These are phyloP conservation scores for Cryptomyrus ogoouensis DNA, from an alignment of 2,113 vertebrate genomes.

Conservation along the genomic window DNA sequence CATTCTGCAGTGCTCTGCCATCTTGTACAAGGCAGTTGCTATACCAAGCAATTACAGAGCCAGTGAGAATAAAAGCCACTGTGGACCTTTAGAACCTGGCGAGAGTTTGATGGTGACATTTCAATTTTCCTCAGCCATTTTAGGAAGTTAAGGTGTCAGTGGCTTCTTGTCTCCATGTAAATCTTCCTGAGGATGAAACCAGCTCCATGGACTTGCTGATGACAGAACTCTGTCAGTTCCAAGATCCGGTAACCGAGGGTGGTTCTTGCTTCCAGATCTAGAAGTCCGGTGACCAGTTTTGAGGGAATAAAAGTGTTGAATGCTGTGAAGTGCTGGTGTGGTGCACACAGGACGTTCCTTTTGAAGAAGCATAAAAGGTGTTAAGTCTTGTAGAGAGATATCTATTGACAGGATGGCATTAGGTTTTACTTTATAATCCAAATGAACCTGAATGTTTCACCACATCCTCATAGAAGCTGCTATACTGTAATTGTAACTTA, in stretches of 20 bases:
- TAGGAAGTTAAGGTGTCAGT: neutral
- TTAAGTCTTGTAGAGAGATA: neutral
- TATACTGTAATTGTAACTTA: neutral
- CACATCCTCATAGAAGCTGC: neutral
- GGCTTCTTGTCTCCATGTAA: neutral
- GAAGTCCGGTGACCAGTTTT: neutral
- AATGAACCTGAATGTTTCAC: neutral
- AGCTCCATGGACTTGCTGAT: neutral
- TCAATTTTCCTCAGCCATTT: conserved; percentile 1
- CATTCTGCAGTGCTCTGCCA: neutral
- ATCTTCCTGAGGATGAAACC: neutral
- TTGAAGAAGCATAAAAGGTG: neutral
- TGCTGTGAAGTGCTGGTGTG: neutral
- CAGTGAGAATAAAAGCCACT: neutral
- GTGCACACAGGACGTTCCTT: neutral
- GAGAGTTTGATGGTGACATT: neutral
- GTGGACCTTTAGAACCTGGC: neutral
- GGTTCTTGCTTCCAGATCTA: neutral
- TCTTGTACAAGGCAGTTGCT: neutral
- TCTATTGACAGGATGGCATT: neutral
- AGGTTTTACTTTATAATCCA: neutral
- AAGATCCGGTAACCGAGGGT: neutral
- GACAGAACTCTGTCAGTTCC: neutral
- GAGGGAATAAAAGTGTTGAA: neutral
- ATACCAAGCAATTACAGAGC: neutral